Conservation (phyloP, 1,140 invertebrate genomes). For the Drosophila sechellia region DNA sequence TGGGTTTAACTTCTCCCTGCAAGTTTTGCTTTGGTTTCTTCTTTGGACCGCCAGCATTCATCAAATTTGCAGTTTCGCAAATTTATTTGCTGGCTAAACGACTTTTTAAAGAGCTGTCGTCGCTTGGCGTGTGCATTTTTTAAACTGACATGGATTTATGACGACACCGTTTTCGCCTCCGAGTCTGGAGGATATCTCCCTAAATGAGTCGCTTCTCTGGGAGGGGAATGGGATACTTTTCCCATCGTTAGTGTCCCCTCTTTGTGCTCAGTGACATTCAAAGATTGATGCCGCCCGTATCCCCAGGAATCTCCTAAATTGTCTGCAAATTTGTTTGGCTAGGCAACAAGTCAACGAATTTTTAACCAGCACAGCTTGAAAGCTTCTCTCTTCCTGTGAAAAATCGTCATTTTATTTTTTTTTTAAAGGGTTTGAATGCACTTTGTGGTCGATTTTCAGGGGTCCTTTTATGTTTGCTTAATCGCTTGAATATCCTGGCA, state of each 20-base stretch:
- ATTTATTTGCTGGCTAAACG: slow-evolving; percentile 62
- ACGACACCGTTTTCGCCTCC: slow-evolving; percentile 13
- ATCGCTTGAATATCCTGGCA: slow-evolving; percentile 60
- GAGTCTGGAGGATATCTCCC: not conserved
- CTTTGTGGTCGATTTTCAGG: slow-evolving; percentile 52
- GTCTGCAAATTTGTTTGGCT: slow-evolving; percentile 66
- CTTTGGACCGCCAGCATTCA: slow-evolving; percentile 30
- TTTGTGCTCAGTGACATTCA: slow-evolving; percentile 63
- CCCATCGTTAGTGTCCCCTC: slow-evolving; percentile 6
- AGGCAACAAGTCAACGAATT: slow-evolving; percentile 42
- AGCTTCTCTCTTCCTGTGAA: not conserved
- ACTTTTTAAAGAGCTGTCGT: slow-evolving; percentile 75
- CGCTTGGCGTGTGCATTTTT: slow-evolving; percentile 48
- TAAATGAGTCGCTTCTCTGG: slow-evolving; percentile 5
- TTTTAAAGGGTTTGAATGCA: slow-evolving; percentile 37
- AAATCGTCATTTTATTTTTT: too few relatives aligned
- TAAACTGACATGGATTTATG: slow-evolving; percentile 79
- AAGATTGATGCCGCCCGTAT: slow-evolving; percentile 76
- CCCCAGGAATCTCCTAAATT: slow-evolving; percentile 75
- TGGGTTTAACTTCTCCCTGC: not conserved
- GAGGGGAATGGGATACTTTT: slow-evolving; percentile 1
- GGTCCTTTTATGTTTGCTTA: slow-evolving; percentile 59
- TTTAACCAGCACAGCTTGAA: slow-evolving; percentile 11
- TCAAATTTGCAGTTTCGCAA: slow-evolving; percentile 61
- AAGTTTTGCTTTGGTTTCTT: not conserved